phyloP scores from a whole-genome alignment of 2,113 vertebrate genomes.

The Larimichthys crocea region DNA sequence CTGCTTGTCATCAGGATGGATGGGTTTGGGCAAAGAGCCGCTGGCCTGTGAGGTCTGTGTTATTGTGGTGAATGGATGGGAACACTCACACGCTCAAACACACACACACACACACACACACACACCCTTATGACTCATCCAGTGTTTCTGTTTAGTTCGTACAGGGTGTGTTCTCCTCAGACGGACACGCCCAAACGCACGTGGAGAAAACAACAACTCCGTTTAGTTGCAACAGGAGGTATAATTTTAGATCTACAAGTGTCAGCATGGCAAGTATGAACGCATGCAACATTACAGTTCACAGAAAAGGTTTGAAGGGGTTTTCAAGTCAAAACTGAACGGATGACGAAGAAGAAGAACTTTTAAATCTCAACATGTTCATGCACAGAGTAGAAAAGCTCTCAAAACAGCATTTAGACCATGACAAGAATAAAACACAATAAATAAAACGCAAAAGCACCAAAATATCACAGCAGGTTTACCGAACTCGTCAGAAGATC shows the following conservation, averaged over 20 bases:
- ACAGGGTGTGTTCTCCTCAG: conserved; percentile 34
- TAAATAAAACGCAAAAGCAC: too few relatives aligned
- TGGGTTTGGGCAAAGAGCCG: conserved; percentile 52
- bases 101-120: conserved; percentile 6
- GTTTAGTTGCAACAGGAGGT: conserved; percentile 35
- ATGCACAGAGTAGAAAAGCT: too few relatives aligned
- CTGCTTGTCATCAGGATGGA: conserved; percentile 41
- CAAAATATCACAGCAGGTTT: too few relatives aligned
- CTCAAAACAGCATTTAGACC: too few relatives aligned
- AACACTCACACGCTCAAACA: conserved; percentile 28
- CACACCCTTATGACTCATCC: conserved; percentile 65
- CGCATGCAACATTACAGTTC: background rate
- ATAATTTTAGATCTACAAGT: conserved; percentile 21
- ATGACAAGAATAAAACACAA: too few relatives aligned
- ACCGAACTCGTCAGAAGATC: too few relatives aligned
- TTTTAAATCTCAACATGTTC: too few relatives aligned
- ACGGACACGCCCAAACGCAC: conserved; percentile 41
- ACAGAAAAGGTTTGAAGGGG: background rate
- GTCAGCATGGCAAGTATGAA: conserved; percentile 14
- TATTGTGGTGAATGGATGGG: conserved; percentile 65
- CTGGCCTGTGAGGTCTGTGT: conserved; percentile 61
- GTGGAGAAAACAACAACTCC: conserved; percentile 34
- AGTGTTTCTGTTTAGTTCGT: conserved; percentile 57
- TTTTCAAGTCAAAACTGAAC: background rate
- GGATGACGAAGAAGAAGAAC: too few relatives aligned